These are phyloP conservation scores for Ophion ventricosus DNA, from an alignment of 2,888 invertebrate species.

Conservation along the genomic window DNA sequence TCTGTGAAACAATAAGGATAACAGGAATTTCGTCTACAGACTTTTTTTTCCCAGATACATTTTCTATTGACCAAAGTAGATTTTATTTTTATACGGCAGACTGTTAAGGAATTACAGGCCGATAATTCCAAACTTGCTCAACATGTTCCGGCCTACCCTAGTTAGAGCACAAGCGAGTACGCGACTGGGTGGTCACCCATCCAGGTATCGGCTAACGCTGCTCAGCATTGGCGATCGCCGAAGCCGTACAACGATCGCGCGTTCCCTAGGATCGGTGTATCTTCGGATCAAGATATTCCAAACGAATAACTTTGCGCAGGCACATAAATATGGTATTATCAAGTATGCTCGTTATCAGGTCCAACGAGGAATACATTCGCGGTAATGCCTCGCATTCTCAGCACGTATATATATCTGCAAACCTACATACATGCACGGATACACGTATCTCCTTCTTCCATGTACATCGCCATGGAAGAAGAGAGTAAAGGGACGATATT, in stretches of 20 bases:
- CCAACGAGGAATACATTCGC: constrained; percentile 45
- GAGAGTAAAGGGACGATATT: constrained; percentile 23
- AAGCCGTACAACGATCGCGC: too few species aligned
- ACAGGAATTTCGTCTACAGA: too few species aligned
- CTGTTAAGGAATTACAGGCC: too few species aligned
- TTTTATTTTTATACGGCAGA: too few species aligned
- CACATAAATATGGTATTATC: constrained; percentile 32
- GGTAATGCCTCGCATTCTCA: constrained; percentile 25
- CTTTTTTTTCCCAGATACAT: too few species aligned
- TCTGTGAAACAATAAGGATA: too few species aligned
- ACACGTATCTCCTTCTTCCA: not conserved
- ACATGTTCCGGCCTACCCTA: too few species aligned
- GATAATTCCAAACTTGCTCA: too few species aligned
- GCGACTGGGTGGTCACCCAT: not conserved
- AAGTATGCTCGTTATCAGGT: constrained; percentile 38
- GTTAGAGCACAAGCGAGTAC: too few species aligned
- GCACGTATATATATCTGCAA: not conserved
- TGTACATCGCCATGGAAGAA: constrained; percentile 10
- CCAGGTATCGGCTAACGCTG: not conserved
- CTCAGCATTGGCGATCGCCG: too few species aligned
- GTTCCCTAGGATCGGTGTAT: not conserved
- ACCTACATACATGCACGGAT: not conserved
- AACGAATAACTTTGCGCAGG: not conserved
- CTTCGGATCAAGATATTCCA: constrained; percentile 1
- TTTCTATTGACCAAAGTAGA: too few species aligned